Evolutionary conservation across 2,113 vertebrate species (phyloP).

Genomic region (Phrynosoma blainvillii): DNA sequence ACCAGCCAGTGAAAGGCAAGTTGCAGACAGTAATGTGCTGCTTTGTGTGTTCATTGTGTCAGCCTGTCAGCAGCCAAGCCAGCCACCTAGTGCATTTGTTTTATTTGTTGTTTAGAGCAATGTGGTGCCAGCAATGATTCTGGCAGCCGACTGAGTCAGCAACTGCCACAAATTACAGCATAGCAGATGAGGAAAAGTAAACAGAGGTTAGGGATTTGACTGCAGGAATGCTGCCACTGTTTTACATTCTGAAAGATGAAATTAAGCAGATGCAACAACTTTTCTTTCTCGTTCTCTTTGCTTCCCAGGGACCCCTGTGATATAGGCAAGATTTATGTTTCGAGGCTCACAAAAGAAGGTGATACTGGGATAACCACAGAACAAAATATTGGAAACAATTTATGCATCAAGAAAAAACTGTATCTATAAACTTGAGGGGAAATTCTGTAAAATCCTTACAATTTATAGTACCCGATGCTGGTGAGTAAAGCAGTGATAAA

Average conservation of each 20-base stretch:
- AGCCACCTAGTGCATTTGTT: conserved; percentile 24
- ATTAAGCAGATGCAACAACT: background rate
- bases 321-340: background rate
- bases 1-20: conserved; percentile 7
- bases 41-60: conserved; percentile 49
- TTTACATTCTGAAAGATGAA: conserved; percentile 6
- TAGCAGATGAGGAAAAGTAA: conserved; percentile 38
- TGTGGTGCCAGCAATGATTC: conserved; percentile 52
- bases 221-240: conserved; percentile 27
- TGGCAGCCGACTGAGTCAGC: conserved; percentile 57
- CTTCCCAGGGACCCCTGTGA: conserved; percentile 26
- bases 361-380: background rate
- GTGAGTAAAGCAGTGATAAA: too few species aligned
- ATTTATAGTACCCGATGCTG: too few species aligned
- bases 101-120: conserved; percentile 54
- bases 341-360: background rate
- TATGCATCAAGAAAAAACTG: too few species aligned
- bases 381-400: too few species aligned
- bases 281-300: conserved; percentile 24
- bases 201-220: conserved; percentile 36
- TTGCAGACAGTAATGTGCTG: background rate
- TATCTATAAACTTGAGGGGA: too few species aligned
- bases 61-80: conserved; percentile 26
- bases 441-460: too few species aligned
- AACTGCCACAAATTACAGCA: conserved; percentile 61